These are phyloP conservation scores for Schlechtendalia chinensis DNA, from an alignment of 1,140 invertebrate genomes.

Conservation along the genomic window DNA sequence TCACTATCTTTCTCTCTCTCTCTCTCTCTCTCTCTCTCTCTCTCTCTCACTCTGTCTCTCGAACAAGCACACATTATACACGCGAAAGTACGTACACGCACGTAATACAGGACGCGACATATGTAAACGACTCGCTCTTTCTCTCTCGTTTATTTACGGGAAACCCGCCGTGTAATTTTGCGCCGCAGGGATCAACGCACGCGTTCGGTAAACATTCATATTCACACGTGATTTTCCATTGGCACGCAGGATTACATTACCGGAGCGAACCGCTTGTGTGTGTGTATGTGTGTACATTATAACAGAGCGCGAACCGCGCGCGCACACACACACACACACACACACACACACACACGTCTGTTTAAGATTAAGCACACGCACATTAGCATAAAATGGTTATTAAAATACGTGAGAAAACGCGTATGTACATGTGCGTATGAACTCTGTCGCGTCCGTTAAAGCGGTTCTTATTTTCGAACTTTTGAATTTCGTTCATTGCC, in stretches of 20 bases:
- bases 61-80: not conserved
- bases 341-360: too few relatives aligned
- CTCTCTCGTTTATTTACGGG: conserved; percentile 2
- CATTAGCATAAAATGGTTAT: conserved; percentile 41
- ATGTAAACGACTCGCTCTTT: not conserved
- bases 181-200: conserved; percentile 7
- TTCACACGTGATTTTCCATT: conserved; percentile 38
- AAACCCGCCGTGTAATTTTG: conserved; percentile 12
- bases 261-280: too few relatives aligned
- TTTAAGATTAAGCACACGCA: conserved; percentile 35
- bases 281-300: too few relatives aligned
- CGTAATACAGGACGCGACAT: not conserved
- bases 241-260: conserved; percentile 20
- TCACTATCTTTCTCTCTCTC: too few relatives aligned
- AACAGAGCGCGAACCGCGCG: not conserved
- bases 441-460: too few relatives aligned
- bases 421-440: too few relatives aligned
- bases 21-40: too few relatives aligned
- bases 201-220: conserved; percentile 29
- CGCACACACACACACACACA: too few relatives aligned
- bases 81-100: not conserved
- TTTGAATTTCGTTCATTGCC: too few relatives aligned
- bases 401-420: conserved; percentile 10
- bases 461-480: too few relatives aligned
- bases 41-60: too few relatives aligned